Conservation (phyloP, 2,797 vertebrate genomes). For the Lycodopsis pacificus region DNA sequence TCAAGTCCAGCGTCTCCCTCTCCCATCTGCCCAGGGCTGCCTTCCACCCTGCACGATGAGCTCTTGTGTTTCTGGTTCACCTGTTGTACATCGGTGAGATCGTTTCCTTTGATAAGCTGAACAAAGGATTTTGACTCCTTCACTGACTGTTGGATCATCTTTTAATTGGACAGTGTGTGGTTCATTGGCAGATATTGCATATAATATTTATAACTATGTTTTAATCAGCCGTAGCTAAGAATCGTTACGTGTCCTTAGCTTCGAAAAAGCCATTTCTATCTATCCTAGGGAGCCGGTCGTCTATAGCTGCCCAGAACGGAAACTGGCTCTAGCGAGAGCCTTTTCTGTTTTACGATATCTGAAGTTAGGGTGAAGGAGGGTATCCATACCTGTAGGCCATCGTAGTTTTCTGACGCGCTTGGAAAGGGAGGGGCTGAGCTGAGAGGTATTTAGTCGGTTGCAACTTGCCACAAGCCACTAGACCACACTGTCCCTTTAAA, state of each 20-base stretch:
- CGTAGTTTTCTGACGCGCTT: too few relatives aligned
- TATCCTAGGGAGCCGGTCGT: too few relatives aligned
- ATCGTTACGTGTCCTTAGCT: neutral
- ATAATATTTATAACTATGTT: too few relatives aligned
- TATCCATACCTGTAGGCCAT: too few relatives aligned
- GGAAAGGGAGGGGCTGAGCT: too few relatives aligned
- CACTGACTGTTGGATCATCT: neutral
- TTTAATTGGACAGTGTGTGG: neutral
- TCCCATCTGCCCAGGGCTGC: slow-evolving; percentile 12
- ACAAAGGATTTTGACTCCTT: neutral
- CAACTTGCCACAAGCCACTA: too few relatives aligned
- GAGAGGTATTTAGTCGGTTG: too few relatives aligned
- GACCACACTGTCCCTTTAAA: neutral
- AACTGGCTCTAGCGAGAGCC: too few relatives aligned
- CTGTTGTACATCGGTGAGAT: neutral
- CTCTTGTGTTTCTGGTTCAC: slow-evolving; percentile 9
- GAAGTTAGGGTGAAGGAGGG: too few relatives aligned
- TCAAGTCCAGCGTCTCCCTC: neutral
- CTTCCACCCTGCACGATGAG: neutral
- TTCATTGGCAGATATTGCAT: neutral
- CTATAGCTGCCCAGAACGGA: too few relatives aligned
- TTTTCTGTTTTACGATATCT: too few relatives aligned
- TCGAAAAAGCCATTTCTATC: too few relatives aligned
- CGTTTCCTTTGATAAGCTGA: slow-evolving; percentile 34
- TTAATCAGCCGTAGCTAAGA: neutral